phyloP scores from a whole-genome alignment of 2,888 invertebrate species.

The Busseola fusca region DNA sequence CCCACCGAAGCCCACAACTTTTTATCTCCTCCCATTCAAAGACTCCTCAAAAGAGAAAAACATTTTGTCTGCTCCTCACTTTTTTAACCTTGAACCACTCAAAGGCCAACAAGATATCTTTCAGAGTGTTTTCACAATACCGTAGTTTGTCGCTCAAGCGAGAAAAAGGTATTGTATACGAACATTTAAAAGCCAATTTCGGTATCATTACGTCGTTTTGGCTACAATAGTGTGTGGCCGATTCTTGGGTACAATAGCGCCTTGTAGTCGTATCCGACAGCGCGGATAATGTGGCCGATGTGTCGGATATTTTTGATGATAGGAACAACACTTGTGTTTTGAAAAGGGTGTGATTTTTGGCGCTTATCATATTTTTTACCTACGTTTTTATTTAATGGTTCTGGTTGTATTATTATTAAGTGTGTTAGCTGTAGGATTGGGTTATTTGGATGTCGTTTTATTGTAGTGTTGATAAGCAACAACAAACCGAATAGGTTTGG shows the following conservation, averaged over 20 bases:
- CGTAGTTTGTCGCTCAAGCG: conserved; percentile 50
- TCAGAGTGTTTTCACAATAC: conserved; percentile 33
- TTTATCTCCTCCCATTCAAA: conserved; percentile 32
- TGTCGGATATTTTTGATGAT: conserved; percentile 50
- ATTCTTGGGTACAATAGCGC: conserved; percentile 49
- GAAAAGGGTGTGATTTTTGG: conserved; percentile 39
- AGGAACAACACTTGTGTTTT: conserved; percentile 39
- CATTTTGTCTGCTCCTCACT: conserved; percentile 35
- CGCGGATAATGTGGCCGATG: conserved; percentile 51
- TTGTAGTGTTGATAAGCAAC: conserved; percentile 15
- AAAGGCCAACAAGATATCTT: conserved; percentile 34
- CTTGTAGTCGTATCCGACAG: conserved; percentile 45
- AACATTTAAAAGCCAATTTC: conserved; percentile 60
- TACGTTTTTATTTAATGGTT: conserved; percentile 4
- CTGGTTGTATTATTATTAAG: not conserved
- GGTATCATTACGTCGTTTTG: conserved; percentile 55
- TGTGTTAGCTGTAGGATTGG: not conserved
- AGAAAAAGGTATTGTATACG: conserved; percentile 40
- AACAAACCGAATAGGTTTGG: not conserved
- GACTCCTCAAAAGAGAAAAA: conserved; percentile 24
- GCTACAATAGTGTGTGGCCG: conserved; percentile 53
- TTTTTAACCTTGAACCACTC: conserved; percentile 30
- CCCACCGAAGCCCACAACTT: not conserved
- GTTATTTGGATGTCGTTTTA: conserved; percentile 3
- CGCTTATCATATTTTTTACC: conserved; percentile 20